Percentiles rank a stretch among this genome's conserved stretches.
These are phyloP conservation scores for Tetrapedia diversipes DNA, from an alignment of 2,888 invertebrate species.

Conservation along the genomic window DNA sequence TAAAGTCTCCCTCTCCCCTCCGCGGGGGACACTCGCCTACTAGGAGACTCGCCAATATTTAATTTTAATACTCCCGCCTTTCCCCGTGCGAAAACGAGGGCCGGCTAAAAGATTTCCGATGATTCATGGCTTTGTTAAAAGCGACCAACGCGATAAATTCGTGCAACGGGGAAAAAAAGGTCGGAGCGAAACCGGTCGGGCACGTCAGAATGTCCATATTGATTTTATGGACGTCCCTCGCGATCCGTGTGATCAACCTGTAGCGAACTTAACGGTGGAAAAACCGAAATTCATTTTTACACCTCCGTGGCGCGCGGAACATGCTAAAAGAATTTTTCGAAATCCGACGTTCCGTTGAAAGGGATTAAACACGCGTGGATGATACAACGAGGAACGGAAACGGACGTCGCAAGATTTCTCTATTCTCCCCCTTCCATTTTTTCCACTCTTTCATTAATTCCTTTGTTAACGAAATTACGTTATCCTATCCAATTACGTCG, in stretches of 20 bases:
- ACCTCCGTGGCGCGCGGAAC: too few relatives aligned
- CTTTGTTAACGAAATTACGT: too few relatives aligned
- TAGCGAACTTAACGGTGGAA: too few relatives aligned
- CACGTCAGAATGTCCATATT: conserved; percentile 33
- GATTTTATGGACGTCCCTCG: conserved; percentile 23
- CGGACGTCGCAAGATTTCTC: too few relatives aligned
- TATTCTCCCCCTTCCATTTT: too few relatives aligned
- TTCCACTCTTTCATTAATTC: too few relatives aligned
- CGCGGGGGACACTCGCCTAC: not conserved
- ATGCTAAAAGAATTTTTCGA: not conserved
- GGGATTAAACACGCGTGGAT: too few relatives aligned
- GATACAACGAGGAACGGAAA: too few relatives aligned
- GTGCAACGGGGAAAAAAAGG: conserved; percentile 13
- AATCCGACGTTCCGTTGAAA: not conserved
- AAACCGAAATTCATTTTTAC: too few relatives aligned
- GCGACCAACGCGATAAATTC: conserved; percentile 40
- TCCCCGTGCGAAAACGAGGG: conserved; percentile 25
- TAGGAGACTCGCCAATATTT: conserved; percentile 46
- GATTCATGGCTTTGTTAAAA: conserved; percentile 42
- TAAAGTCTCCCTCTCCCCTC: conserved; percentile 5
- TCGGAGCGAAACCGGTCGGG: not conserved
- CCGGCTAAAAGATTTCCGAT: conserved; percentile 22
- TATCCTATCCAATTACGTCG: too few relatives aligned
- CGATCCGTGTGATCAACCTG: not conserved
- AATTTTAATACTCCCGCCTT: too few relatives aligned